Conservation (phyloP, 2,888 invertebrate species). For the Deilephila elpenor region DNA sequence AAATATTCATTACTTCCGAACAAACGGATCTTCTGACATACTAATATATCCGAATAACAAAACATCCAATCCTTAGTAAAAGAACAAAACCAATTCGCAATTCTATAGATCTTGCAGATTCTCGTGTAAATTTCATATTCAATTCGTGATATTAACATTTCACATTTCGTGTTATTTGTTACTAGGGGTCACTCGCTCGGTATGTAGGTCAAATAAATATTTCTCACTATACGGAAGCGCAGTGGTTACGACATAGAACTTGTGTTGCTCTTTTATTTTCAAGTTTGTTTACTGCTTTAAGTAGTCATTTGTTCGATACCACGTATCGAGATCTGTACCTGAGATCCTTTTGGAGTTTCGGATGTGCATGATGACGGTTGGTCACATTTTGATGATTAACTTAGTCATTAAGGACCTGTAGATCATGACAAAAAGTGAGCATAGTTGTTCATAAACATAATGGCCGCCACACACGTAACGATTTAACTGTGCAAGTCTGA, state of each 20-base stretch:
- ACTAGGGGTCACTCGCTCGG: constrained; percentile 1
- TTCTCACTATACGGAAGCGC: constrained; percentile 10
- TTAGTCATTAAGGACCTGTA: too few species aligned
- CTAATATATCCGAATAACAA: neutral
- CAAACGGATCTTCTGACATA: neutral
- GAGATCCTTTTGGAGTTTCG: too few species aligned
- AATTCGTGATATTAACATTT: constrained; percentile 16
- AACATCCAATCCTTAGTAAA: neutral
- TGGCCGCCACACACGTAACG: too few species aligned
- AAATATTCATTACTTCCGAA: neutral
- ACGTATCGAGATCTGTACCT: neutral
- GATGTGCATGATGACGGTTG: too few species aligned
- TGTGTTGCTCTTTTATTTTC: neutral
- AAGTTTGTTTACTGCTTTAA: constrained; percentile 2
- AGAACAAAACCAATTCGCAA: neutral
- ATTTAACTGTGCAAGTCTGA: too few species aligned
- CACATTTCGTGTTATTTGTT: constrained; percentile 5
- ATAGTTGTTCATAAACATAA: too few species aligned
- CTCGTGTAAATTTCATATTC: neutral
- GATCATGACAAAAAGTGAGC: too few species aligned
- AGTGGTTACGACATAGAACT: neutral
- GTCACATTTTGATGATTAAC: too few species aligned
- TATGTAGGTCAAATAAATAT: constrained; percentile 22
- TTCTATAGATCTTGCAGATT: neutral
- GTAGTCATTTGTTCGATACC: neutral